Base-by-base conservation (phyloP, 2,888 invertebrate genomes). In the Monochamus alternatus region DNA sequence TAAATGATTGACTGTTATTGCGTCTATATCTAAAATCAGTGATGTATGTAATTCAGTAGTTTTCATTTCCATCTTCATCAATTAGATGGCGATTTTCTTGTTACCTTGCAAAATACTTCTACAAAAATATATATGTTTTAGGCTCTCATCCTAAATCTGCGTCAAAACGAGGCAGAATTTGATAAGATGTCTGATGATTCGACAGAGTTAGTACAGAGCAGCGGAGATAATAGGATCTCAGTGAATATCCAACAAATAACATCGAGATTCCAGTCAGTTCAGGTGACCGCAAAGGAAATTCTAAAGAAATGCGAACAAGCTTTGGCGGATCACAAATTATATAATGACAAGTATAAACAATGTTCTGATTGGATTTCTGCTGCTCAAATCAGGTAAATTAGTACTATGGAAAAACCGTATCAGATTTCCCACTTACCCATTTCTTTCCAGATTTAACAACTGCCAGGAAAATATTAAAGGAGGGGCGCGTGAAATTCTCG, bases 251-350 rank as follows among this genome's bases (percentile, higher is more conserved):
- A 97, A 86, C 97, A 97, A 88, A 94, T 97, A 77, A 95, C 95
- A 1, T 96, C 97, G 5, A 91, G 97, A 75, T 97, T 97, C 90
- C 96, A 97, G 87, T 95, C 97, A 0, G 94, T 97, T 65, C 96
- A 97, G 88, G 93, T 94, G 0, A 97, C 97, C 0, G 94, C 96
- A 2, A 96, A 95, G 89, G 97, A 97, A 89, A 93, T 97, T 44
- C 93, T 97, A 0, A 97, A 97, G 88, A 97, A 97, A 89, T 97
- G 97, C 85, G 97, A 97, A 84, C 96, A 97, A 90, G 94, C 96
- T 5, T 94, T 96, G 0, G 91, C 92, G 71, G 96, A 97, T 85
- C 97, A 97, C 82, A 92, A 93, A 77, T 90, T 92, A 0, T 97
- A 95, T 85, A 92, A 94, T 84, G 95, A 95, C 0, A 96, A 96